phyloP scores from a whole-genome alignment of 1,140 invertebrate genomes.

The Brachionus asplanchnoidis region DNA sequence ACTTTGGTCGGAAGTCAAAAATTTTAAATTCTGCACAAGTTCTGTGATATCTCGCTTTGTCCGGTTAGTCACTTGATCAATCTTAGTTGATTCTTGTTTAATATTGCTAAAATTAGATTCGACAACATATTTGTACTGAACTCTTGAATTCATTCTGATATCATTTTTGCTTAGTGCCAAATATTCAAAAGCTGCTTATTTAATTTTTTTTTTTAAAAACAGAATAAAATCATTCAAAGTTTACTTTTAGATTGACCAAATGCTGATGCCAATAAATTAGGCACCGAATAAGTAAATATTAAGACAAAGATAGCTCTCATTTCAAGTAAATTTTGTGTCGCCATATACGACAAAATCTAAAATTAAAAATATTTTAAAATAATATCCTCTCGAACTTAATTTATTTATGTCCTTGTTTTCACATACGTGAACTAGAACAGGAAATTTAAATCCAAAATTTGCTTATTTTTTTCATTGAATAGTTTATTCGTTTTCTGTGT shows the following conservation, averaged over 20 bases:
- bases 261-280: not conserved
- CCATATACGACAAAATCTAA: not conserved
- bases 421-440: constrained; percentile 2
- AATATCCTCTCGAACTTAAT: not conserved
- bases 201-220: not conserved
- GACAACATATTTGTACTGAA: constrained; percentile 10
- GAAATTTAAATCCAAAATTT: not conserved
- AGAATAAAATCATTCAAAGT: not conserved
- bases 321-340: not conserved
- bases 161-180: not conserved
- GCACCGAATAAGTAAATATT: not conserved
- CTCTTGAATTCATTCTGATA: not conserved
- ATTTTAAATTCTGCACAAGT: not conserved
- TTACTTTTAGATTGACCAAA: not conserved
- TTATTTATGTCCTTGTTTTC: not conserved
- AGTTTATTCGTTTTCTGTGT: not conserved
- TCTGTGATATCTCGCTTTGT: not conserved
- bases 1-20: not conserved
- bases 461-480: not conserved
- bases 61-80: not conserved
- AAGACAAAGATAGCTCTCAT: not conserved
- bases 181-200: not conserved
- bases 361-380: not conserved
- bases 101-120: not conserved
- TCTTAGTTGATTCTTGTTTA: not conserved